These are phyloP conservation scores for Hybognathus amarus DNA, from an alignment of 2,797 vertebrate species.

Conservation along the genomic window DNA sequence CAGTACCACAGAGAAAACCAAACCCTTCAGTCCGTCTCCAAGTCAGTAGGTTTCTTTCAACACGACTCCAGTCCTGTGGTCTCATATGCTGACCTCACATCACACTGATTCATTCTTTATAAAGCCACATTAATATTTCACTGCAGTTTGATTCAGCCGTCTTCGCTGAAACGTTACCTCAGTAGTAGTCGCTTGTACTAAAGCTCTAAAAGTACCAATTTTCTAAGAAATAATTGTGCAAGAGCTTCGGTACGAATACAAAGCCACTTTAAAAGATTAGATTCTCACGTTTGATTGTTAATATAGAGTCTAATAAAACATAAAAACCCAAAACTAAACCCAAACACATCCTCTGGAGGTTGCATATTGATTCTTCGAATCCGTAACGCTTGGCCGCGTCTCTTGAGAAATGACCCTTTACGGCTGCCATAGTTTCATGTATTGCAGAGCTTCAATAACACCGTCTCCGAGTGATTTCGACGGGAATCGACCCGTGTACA, in stretches of 20 bases:
- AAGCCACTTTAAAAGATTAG: constrained; percentile 35
- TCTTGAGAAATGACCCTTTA: constrained; percentile 34
- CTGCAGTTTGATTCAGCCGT: constrained; percentile 27
- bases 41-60: constrained; percentile 20
- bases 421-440: constrained; percentile 40
- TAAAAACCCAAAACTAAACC: constrained; percentile 3
- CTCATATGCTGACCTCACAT: constrained; percentile 21
- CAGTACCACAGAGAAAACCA: neutral
- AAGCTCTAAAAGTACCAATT: constrained; percentile 24
- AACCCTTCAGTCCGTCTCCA: neutral
- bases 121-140: constrained; percentile 54
- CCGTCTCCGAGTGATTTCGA: constrained; percentile 27
- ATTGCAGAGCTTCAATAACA: constrained; percentile 29
- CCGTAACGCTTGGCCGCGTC: neutral
- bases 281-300: constrained; percentile 40
- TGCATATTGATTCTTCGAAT: constrained; percentile 25
- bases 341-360: constrained; percentile 14
- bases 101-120: constrained; percentile 41
- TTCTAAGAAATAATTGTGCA: constrained; percentile 43
- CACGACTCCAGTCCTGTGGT: constrained; percentile 15
- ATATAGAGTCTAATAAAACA: constrained; percentile 38
- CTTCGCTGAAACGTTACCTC: constrained; percentile 18
- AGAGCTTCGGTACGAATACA: constrained; percentile 22
- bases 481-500: constrained; percentile 37
- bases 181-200: constrained; percentile 27